phyloP scores from a whole-genome alignment of 2,888 invertebrate species.

The Drosophila anceps region DNA sequence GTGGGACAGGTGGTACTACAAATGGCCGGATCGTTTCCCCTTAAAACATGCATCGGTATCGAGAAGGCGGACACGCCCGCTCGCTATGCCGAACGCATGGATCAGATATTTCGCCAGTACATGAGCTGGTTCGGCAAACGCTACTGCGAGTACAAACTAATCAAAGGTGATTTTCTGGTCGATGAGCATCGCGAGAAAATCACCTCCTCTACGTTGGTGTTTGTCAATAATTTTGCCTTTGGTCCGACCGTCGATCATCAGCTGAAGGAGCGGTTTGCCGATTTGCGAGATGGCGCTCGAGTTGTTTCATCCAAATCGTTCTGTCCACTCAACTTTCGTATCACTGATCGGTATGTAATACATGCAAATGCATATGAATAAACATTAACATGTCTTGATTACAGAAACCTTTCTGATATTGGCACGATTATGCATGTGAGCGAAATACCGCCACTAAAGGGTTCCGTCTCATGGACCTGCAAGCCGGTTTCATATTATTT shows the following conservation, averaged over 20 bases:
- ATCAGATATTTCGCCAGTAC: slow-evolving; percentile 95
- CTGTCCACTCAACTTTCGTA: slow-evolving; percentile 99
- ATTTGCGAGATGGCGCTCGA: slow-evolving; percentile 96
- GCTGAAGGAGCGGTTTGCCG: slow-evolving; percentile 97
- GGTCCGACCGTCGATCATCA: slow-evolving; percentile 98
- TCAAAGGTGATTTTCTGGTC: slow-evolving; percentile 97
- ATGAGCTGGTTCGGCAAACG: slow-evolving; percentile 99
- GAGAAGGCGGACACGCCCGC: slow-evolving; percentile 99
- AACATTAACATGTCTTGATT: background rate
- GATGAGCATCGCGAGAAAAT: slow-evolving; percentile 97
- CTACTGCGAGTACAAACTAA: slow-evolving; percentile 94
- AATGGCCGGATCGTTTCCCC: slow-evolving; percentile 97
- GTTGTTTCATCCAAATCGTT: slow-evolving; percentile 99
- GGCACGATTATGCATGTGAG: slow-evolving; percentile 99
- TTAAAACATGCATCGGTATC: slow-evolving; percentile 97
- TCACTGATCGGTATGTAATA: slow-evolving; percentile 90
- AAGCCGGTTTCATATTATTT: slow-evolving; percentile 99
- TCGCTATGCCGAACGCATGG: slow-evolving; percentile 97
- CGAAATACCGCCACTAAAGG: slow-evolving; percentile 97
- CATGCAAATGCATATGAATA: too few relatives aligned
- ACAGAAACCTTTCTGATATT: slow-evolving; percentile 97
- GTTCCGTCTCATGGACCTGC: slow-evolving; percentile 99
- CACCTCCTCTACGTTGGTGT: slow-evolving; percentile 96
- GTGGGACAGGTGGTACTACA: slow-evolving; percentile 99
- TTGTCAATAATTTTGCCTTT: slow-evolving; percentile 99